Evolutionary conservation across 1,140 invertebrate genomes (phyloP).

Genomic region (Planococcus citri): DNA sequence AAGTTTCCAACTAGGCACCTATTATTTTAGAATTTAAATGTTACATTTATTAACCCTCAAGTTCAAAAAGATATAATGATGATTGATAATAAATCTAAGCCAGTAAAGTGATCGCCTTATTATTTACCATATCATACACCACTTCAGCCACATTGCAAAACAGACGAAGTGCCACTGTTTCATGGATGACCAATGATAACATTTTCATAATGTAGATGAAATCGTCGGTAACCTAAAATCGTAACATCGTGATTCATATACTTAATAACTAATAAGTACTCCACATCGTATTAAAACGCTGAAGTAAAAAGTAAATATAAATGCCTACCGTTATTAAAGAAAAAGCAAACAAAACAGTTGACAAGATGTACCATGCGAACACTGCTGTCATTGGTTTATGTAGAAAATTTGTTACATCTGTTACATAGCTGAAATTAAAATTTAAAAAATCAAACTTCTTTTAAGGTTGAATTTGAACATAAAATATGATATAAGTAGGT

Average conservation of each 20-base stretch:
- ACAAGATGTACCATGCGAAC: background rate
- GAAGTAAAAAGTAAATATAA: too few relatives aligned
- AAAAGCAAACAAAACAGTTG: background rate
- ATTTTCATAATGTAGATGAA: background rate
- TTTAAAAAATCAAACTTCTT: background rate
- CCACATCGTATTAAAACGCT: too few relatives aligned
- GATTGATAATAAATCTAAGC: too few relatives aligned
- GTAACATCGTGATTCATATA: background rate
- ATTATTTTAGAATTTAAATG: too few relatives aligned
- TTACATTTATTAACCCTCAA: too few relatives aligned
- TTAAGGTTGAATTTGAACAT: too few relatives aligned
- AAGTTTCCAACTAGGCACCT: too few relatives aligned
- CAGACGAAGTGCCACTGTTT: background rate
- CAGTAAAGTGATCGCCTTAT: background rate
- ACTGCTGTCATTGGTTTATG: background rate
- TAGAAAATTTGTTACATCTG: background rate
- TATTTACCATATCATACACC: background rate
- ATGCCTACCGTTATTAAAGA: background rate
- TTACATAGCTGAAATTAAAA: background rate
- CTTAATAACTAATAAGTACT: background rate
- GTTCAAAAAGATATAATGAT: too few relatives aligned
- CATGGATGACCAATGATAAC: background rate
- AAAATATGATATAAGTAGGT: too few relatives aligned
- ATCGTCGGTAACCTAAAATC: background rate
- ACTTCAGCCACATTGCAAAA: background rate